These are phyloP conservation scores for Periophthalmus magnuspinnatus DNA, from an alignment of 2,797 vertebrate species.

Conservation along the genomic window DNA sequence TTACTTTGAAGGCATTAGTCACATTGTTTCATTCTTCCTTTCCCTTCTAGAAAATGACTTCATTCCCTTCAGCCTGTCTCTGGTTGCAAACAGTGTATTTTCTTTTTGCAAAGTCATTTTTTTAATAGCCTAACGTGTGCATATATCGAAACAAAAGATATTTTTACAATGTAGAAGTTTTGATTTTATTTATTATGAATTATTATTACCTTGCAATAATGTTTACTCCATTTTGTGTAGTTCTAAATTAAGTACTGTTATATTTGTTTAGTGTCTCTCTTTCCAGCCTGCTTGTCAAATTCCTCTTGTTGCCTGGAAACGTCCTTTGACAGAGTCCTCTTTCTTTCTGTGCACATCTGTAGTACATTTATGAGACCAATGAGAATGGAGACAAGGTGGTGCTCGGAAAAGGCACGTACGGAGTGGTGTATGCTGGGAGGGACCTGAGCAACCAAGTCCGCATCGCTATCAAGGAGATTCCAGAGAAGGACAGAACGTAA, in stretches of 20 bases:
- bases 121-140: no score
- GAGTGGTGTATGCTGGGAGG: constrained; percentile 89
- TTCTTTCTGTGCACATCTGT: constrained; percentile 22
- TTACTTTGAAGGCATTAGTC: no score
- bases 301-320: constrained; percentile 1
- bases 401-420: constrained; percentile 88
- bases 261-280: not conserved
- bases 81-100: no score
- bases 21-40: no score
- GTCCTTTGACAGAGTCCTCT: not conserved
- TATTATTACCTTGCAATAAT: no score
- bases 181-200: no score
- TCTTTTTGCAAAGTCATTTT: no score
- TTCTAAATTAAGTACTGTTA: not conserved
- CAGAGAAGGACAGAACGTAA: constrained; percentile 88
- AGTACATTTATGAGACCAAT: constrained; percentile 88
- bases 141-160: no score
- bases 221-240: no score
- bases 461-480: constrained; percentile 95
- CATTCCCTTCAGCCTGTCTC: no score
- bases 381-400: constrained; percentile 85
- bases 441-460: constrained; percentile 88
- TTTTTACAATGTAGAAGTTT: no score
- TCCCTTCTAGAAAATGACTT: no score
- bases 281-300: constrained; percentile 17